Conservation (phyloP, 1,140 invertebrate species). For the Triops cancriformis region DNA sequence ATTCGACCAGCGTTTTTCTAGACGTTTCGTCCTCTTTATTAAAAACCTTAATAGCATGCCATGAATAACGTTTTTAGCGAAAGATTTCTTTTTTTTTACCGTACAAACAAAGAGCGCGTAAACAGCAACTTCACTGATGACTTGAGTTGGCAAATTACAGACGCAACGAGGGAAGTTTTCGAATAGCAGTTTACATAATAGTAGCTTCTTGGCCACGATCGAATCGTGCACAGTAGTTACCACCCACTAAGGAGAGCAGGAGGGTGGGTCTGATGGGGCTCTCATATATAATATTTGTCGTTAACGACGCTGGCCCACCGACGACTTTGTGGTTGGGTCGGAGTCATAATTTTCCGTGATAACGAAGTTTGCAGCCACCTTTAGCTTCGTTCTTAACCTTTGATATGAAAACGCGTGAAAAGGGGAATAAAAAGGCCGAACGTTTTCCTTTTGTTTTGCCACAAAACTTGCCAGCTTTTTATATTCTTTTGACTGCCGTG, state of each 20-base stretch:
- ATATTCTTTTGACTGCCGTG: background rate
- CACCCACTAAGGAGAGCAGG: background rate
- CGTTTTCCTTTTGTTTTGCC: background rate
- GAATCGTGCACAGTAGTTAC: background rate
- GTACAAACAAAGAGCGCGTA: background rate
- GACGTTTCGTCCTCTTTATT: background rate
- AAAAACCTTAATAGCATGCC: background rate
- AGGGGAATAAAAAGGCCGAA: background rate
- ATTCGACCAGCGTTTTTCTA: background rate
- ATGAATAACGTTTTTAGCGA: background rate
- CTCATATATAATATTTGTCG: background rate
- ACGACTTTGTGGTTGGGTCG: background rate
- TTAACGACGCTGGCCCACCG: constrained; percentile 4
- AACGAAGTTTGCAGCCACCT: background rate
- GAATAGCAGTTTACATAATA: background rate
- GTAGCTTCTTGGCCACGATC: background rate
- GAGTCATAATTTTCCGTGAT: background rate
- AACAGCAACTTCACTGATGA: background rate
- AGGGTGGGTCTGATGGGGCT: background rate
- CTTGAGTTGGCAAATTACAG: background rate
- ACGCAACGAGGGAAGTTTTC: background rate
- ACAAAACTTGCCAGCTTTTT: background rate
- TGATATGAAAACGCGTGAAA: background rate
- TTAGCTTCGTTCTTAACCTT: background rate
- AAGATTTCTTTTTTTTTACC: background rate